Evolutionary conservation across 2,888 invertebrate species (phyloP).

Genomic region (Nomada goodeniana): DNA sequence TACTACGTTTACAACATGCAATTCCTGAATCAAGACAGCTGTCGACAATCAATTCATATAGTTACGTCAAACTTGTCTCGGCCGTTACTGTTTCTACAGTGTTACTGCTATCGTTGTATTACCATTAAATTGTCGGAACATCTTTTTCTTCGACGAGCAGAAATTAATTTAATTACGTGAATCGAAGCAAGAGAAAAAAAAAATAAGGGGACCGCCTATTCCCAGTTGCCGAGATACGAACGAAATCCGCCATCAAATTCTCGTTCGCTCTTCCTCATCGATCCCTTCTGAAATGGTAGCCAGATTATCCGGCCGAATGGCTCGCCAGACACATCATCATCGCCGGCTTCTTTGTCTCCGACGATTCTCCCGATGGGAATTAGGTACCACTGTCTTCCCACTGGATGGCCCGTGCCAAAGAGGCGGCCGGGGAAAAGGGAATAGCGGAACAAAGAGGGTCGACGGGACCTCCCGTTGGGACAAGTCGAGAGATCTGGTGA

Average conservation of each 20-base stretch:
- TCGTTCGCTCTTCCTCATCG: slow-evolving; percentile 48
- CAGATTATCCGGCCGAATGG: slow-evolving; percentile 62
- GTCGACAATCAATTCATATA: background rate
- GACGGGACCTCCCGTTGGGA: slow-evolving; percentile 15
- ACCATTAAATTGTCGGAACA: too few species aligned
- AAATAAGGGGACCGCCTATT: slow-evolving; percentile 22
- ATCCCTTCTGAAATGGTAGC: slow-evolving; percentile 58
- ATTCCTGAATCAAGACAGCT: background rate
- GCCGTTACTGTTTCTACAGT: background rate
- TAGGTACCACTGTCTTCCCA: slow-evolving; percentile 54
- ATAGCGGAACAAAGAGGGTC: slow-evolving; percentile 24
- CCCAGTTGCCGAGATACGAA: slow-evolving; percentile 17
- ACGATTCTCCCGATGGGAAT: slow-evolving; percentile 63
- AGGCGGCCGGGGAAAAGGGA: slow-evolving; percentile 16
- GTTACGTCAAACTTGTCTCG: background rate
- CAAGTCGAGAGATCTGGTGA: slow-evolving; percentile 9
- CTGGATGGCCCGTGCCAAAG: slow-evolving; percentile 21
- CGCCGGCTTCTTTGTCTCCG: slow-evolving; percentile 64
- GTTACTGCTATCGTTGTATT: too few species aligned
- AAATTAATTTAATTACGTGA: too few species aligned
- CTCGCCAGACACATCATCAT: slow-evolving; percentile 66
- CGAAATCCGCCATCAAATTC: slow-evolving; percentile 46
- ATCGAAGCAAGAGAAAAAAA: too few species aligned
- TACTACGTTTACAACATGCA: background rate
- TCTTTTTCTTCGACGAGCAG: too few species aligned